phyloP scores from a whole-genome alignment of 2,797 vertebrate genomes.

The Garrulus glandarius region DNA sequence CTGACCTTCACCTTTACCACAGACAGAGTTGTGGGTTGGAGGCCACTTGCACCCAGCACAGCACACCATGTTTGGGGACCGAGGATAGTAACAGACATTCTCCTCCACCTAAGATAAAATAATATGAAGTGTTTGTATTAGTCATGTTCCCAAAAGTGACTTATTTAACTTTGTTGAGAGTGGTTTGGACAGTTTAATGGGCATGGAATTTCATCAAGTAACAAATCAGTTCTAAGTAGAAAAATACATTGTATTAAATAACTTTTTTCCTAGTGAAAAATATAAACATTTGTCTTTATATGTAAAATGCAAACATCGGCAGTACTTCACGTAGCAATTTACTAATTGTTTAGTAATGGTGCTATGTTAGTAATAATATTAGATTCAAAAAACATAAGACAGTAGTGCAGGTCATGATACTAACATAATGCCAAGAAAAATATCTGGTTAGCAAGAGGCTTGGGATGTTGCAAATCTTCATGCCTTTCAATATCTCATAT shows the following conservation, averaged over 20 bases:
- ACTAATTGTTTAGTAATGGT: neutral
- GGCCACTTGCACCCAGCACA: fast-evolving
- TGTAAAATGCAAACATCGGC: neutral
- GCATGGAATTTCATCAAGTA: neutral
- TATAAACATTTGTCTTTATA: neutral
- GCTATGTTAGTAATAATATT: neutral
- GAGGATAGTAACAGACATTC: fast-evolving
- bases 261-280: neutral
- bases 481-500: neutral
- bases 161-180: neutral
- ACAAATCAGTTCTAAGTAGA: neutral
- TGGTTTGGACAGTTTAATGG: neutral
- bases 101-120: neutral
- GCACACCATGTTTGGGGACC: too few species aligned
- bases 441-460: neutral
- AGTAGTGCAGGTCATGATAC: neutral
- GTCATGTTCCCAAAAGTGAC: neutral
- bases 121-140: neutral
- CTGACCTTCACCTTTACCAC: neutral
- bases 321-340: neutral
- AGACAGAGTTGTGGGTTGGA: neutral
- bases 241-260: neutral
- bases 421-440: neutral
- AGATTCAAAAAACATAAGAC: neutral
- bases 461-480: neutral